Base-by-base conservation (phyloP, 35 echinoderm and acorn worm species). In the Holothuria glaberrima region DNA sequence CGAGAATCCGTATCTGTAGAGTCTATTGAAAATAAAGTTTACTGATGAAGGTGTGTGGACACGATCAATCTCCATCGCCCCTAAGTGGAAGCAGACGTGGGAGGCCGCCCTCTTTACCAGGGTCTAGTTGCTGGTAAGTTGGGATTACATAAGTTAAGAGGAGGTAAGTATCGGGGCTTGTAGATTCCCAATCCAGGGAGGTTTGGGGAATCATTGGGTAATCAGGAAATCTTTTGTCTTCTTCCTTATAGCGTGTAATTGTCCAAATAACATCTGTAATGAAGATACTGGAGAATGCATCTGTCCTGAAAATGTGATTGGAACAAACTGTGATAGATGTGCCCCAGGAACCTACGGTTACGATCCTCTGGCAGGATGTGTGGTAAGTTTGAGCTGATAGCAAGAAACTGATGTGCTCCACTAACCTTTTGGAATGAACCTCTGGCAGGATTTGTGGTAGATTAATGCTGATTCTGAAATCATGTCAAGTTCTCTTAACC, bases 241-340 rank as follows among this genome's bases (percentile, higher is more conserved):
- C 60, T 34, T 71, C 28, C 33, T 30, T 59, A 14, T 56, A 56
- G 97, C 71, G 19, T 99, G 97, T 69, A 65, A 71, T 17, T 99
- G 97, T 73, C 46, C 75, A 28, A 93, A 94, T 25, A 91, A 94
- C 14, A 91, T 99, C 10, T 99, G 97, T 66, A 94, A 93, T 70
- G 93, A 99, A 78, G 91, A 83, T 0, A 92, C 93, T n/a, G 93
- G 97, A 21, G 91, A 98, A 65, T 99, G 97, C 48, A 99, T 95
- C 54, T 99, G 97, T 46, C 97, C 97, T 22, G 81, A 90, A 12
- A 99, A 99, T 69, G 97, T 99, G 9, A 75, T 86, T 4, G 97
- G 97, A 34, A 24, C 72, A 17, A 90, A 75, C 48, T 99, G 97
- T 57, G 97, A 99, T 30, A 64, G 75, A 58, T 99, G 97, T 79